Base-by-base conservation (phyloP, 2,888 invertebrate species). In the Mythimna lalbum region DNA sequence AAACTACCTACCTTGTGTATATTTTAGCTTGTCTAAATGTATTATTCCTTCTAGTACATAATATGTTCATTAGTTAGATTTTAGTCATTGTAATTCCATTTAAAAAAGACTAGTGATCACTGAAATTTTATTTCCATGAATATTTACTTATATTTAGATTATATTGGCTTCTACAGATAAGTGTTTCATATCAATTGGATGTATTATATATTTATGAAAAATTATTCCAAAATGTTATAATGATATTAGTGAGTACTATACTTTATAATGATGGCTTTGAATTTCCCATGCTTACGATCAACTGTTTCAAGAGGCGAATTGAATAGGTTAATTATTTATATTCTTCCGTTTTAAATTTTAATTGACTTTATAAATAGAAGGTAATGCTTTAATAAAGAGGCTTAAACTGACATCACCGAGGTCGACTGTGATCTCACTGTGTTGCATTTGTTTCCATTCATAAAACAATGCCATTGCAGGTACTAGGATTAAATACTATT, bases 401-500 rank as follows among this genome's bases (percentile, higher is more conserved):
- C 85, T 78, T 70, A 52, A 52, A 73, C 79, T 62, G 61, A 68
- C 66, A 65, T 68, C 63, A 60, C 56, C 39, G 68, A 68, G 70
- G 61, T 78, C 65, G 49, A 55, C 19, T 61, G 27, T 69, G 76
- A 76, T 86, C 53, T 79, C 64, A 69, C 53, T 56, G 50, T 57
- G 63, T 57, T 63, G 79, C 75, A 82, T 84, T 84, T 81, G 69
- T 76, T 81, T 79, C 59, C 36, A 49, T 67, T 50, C 4, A 63
- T 71, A 55, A 73, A 81, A 71, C 70, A 74, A 70, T 82, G 75
- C 62, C 77, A 67, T 76, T 74, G 70, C 69, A 72, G 75, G 66
- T 66, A 68, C 64, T 86, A 77, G 68, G 73, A 69, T 73, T 81
- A 75, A 80, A 78, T 62, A 76, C 56, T 90, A 89, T 88, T 89